Percentiles rank a stretch among this genome's conserved stretches.
Evolutionary conservation across 1,140 invertebrate species (phyloP).

Genomic region (Drosophila kikkawai): DNA sequence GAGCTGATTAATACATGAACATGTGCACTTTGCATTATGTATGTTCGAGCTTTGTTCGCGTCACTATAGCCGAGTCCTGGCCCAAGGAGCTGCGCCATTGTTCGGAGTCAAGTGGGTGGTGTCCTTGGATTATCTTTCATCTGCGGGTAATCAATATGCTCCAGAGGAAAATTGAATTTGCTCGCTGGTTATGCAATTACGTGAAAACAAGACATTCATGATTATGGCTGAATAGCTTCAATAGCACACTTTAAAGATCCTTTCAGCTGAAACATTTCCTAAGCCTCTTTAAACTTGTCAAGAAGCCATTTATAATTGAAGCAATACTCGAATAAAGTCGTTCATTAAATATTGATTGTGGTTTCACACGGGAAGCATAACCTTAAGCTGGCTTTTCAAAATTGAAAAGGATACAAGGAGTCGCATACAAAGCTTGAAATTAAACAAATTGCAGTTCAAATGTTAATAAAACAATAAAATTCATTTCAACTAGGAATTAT

Average conservation of each 20-base stretch:
- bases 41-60: slow-evolving; percentile 39
- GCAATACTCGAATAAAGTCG: not conserved
- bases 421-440: not conserved
- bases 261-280: no score
- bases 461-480: slow-evolving; percentile 9
- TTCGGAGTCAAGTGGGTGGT: slow-evolving; percentile 18
- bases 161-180: slow-evolving; percentile 17
- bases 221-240: slow-evolving; percentile 1
- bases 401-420: not conserved
- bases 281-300: not conserved
- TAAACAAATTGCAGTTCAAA: not conserved
- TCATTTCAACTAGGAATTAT: slow-evolving; percentile 2
- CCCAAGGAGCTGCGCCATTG: slow-evolving; percentile 12
- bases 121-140: slow-evolving; percentile 46
- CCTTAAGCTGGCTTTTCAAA: not conserved
- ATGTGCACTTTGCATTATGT: slow-evolving; percentile 34
- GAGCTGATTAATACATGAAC: slow-evolving; percentile 66
- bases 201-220: slow-evolving; percentile 6
- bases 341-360: not conserved
- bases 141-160: slow-evolving; percentile 41
- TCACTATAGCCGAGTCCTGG: slow-evolving; percentile 11
- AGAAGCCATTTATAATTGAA: slow-evolving; percentile 5
- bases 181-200: slow-evolving; percentile 17
- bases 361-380: not conserved
- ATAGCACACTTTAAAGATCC: not conserved